Conservation (phyloP, 1,140 invertebrate genomes). For the Thaumetopoea pityocampa region DNA sequence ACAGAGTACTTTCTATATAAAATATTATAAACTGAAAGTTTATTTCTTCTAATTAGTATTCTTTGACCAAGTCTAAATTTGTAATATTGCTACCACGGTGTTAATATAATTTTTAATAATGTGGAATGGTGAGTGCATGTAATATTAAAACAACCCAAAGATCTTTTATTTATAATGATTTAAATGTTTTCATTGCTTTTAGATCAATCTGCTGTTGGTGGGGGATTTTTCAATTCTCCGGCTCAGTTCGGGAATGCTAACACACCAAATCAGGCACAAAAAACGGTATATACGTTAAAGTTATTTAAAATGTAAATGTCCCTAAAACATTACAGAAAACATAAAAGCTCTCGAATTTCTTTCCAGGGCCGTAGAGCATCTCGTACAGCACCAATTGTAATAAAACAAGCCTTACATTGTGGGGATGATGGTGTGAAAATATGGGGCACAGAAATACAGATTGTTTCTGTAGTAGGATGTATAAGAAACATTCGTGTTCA, state of each 20-base stretch:
- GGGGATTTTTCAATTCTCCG: slow-evolving; percentile 67
- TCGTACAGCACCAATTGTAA: slow-evolving; percentile 77
- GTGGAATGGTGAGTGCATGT: slow-evolving; percentile 58
- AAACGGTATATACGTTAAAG: slow-evolving; percentile 42
- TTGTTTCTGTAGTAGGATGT: slow-evolving; percentile 77
- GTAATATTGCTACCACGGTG: not conserved
- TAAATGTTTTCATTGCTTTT: slow-evolving; percentile 16
- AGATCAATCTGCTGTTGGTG: slow-evolving; percentile 67
- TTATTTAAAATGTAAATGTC: not conserved
- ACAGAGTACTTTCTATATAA: too few relatives aligned
- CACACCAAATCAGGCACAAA: slow-evolving; percentile 64
- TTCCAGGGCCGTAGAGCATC: slow-evolving; percentile 60
- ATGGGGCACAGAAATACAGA: slow-evolving; percentile 74
- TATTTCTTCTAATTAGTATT: not conserved
- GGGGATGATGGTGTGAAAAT: slow-evolving; percentile 77
- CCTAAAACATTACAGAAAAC: too few relatives aligned
- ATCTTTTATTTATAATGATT: too few relatives aligned
- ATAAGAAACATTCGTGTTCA: slow-evolving; percentile 76
- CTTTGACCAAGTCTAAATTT: not conserved
- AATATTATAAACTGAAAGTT: too few relatives aligned
- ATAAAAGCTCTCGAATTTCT: too few relatives aligned
- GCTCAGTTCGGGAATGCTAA: slow-evolving; percentile 65
- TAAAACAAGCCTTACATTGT: slow-evolving; percentile 76
- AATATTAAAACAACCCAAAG: too few relatives aligned
- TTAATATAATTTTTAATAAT: slow-evolving; percentile 24